phyloP scores from a whole-genome alignment of 2,113 vertebrate genomes.

The Hyla sarda region DNA sequence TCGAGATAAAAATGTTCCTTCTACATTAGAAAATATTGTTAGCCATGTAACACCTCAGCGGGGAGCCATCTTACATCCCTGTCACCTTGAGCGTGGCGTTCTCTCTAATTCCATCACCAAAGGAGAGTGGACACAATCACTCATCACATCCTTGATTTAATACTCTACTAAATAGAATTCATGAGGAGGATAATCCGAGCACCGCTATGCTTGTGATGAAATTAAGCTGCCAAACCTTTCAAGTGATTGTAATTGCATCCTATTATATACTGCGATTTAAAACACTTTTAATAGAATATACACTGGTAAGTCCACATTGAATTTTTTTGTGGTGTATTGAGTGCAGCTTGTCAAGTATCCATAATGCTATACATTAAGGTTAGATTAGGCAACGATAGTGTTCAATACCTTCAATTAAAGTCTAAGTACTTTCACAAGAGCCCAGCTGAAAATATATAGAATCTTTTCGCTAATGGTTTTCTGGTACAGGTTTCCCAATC shows the following conservation, averaged over 20 bases:
- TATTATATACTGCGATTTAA: slow-evolving; percentile 27
- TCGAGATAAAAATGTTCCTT: neutral
- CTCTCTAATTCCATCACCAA: slow-evolving; percentile 38
- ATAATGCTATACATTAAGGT: neutral
- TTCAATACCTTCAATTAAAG: neutral
- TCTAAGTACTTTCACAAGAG: too few species aligned
- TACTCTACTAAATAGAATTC: slow-evolving; percentile 33
- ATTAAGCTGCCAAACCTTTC: slow-evolving; percentile 27
- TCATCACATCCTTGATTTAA: slow-evolving; percentile 52
- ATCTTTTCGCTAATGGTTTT: too few species aligned
- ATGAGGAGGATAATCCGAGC: neutral
- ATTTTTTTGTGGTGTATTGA: neutral
- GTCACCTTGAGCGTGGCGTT: slow-evolving; percentile 29
- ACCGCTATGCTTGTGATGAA: slow-evolving; percentile 15
- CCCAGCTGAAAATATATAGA: too few species aligned
- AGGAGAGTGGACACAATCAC: slow-evolving; percentile 54
- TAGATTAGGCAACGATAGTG: neutral
- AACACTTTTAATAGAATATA: slow-evolving; percentile 36
- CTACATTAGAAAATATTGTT: neutral
- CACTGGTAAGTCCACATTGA: neutral
- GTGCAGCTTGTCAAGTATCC: neutral
- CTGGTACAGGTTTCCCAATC: too few species aligned
- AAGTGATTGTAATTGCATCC: slow-evolving; percentile 54
- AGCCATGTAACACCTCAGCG: neutral
- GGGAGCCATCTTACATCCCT: slow-evolving; percentile 19